phyloP scores from a whole-genome alignment of 2,113 vertebrate species.

The Chauna torquata region DNA sequence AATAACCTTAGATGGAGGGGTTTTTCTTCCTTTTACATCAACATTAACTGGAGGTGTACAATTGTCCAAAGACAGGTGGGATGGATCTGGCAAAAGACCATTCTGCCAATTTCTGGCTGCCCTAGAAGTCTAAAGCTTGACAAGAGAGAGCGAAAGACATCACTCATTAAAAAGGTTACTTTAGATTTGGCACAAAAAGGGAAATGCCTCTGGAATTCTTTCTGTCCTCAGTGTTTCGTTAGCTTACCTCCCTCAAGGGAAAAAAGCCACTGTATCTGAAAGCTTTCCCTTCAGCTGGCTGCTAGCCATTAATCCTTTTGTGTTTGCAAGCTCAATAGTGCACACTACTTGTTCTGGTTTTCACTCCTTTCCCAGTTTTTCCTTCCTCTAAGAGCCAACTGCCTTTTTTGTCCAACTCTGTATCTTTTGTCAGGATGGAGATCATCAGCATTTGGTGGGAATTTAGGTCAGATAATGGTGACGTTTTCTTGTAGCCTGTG shows the following conservation, averaged over 20 bases:
- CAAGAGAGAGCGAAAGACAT: constrained; percentile 18
- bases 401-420: background rate
- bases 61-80: background rate
- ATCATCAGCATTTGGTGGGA: constrained; percentile 27
- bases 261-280: constrained; percentile 42
- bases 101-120: background rate
- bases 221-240: constrained; percentile 12
- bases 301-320: constrained; percentile 57
- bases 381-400: constrained; percentile 16
- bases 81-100: background rate
- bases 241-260: constrained; percentile 39
- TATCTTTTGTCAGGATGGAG: constrained; percentile 32
- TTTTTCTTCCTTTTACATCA: background rate
- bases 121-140: constrained; percentile 14
- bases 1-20: background rate
- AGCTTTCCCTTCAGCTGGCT: constrained; percentile 51
- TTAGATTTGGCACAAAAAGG: constrained; percentile 48
- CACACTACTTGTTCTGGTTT: constrained; percentile 24
- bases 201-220: constrained; percentile 37
- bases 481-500: constrained; percentile 31
- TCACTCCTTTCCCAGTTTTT: constrained; percentile 13
- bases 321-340: constrained; percentile 42
- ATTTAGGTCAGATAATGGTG: constrained; percentile 53
- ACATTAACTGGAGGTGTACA: background rate
- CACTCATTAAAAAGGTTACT: constrained; percentile 40